Conservation (phyloP, 2,113 vertebrate genomes). For the Channa maculata region DNA sequence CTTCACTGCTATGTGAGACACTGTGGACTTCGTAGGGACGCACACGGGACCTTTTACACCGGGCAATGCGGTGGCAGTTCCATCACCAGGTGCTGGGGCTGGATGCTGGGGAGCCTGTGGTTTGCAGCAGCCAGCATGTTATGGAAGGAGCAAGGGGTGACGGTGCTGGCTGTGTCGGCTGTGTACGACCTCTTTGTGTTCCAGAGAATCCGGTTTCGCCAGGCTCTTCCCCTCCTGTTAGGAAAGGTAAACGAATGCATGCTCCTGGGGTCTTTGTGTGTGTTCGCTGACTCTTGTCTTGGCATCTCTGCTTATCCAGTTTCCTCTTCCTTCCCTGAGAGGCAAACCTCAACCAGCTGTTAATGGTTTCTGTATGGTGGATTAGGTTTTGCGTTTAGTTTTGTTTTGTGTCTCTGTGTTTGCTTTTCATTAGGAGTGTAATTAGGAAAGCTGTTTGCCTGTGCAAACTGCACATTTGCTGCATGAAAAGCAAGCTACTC, state of each 20-base stretch:
- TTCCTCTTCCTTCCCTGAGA: conserved; percentile 57
- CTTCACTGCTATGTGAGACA: conserved; percentile 91
- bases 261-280: neutral
- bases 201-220: conserved; percentile 88
- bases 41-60: conserved; percentile 1
- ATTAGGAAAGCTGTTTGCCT: conserved; percentile 61
- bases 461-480: conserved; percentile 21
- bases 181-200: conserved; percentile 94
- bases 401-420: conserved; percentile 35
- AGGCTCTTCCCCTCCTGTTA: conserved; percentile 84
- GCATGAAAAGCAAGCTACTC: conserved; percentile 37
- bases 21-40: conserved; percentile 85
- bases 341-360: conserved; percentile 49
- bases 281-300: conserved; percentile 18
- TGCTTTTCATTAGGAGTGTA: conserved; percentile 62
- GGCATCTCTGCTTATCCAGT: conserved; percentile 32
- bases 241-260: conserved; percentile 88
- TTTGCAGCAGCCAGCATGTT: conserved; percentile 94
- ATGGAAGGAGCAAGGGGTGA: conserved; percentile 98
- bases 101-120: conserved; percentile 89
- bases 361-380: conserved; percentile 53
- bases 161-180: conserved; percentile 91
- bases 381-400: conserved; percentile 20
- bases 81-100: conserved; percentile 84
- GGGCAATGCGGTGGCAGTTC: conserved; percentile 7